Percentiles rank a stretch among this genome's conserved stretches.
Evolutionary conservation across 2,797 vertebrate species (phyloP).

Genomic region (Oophaga sylvatica): DNA sequence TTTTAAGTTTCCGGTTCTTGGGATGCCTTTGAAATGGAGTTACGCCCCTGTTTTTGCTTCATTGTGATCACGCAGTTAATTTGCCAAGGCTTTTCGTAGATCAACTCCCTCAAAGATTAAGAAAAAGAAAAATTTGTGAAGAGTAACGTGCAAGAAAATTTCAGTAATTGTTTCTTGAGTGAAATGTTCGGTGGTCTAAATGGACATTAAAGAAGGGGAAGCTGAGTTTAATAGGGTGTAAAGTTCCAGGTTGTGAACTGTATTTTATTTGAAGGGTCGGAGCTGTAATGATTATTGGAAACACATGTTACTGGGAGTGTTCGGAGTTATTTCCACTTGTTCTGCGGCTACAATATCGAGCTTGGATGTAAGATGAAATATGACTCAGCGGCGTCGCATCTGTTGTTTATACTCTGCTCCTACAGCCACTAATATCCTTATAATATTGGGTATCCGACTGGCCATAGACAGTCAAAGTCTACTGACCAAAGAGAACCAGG

Average conservation of each 20-base stretch:
- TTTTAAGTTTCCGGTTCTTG: not conserved
- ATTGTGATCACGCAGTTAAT: no score
- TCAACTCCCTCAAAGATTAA: not conserved
- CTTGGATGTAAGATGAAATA: not conserved
- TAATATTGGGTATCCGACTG: not conserved
- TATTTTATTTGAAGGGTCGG: slow-evolving; percentile 18
- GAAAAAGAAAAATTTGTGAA: not conserved
- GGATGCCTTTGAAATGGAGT: not conserved
- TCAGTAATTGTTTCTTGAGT: not conserved
- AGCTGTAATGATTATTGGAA: slow-evolving; percentile 11
- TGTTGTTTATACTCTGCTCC: not conserved
- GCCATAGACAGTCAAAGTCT: not conserved
- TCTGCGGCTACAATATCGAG: not conserved
- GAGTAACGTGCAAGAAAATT: not conserved
- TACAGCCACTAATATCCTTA: not conserved
- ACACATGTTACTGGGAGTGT: not conserved
- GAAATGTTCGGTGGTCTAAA: not conserved
- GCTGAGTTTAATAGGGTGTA: slow-evolving; percentile 14
- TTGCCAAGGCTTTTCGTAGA: not conserved
- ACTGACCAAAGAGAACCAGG: not conserved
- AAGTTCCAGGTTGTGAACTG: slow-evolving; percentile 23
- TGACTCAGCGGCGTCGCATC: not conserved
- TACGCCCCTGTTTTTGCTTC: not conserved
- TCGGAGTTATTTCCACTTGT: slow-evolving; percentile 10
- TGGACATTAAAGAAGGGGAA: not conserved